Conservation (phyloP, 2,113 vertebrate genomes). For the Vanacampus margaritifer region DNA sequence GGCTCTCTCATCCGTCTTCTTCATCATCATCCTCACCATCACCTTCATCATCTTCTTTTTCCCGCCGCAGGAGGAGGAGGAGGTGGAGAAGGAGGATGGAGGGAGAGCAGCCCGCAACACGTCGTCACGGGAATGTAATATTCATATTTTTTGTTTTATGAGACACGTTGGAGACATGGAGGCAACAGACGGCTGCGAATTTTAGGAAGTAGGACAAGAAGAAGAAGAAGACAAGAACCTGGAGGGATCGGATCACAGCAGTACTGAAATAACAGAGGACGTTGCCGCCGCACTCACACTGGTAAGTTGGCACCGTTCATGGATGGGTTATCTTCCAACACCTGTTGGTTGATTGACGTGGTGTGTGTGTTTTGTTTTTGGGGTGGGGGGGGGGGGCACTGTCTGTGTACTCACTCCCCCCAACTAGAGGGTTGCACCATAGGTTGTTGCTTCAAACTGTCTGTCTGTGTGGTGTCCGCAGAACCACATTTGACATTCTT, state of each 20-base stretch:
- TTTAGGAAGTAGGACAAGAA: neutral
- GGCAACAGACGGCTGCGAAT: neutral
- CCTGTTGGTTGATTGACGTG: slow-evolving; percentile 3
- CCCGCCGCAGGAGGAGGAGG: neutral
- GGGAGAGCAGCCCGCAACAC: neutral
- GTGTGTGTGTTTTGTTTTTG: neutral
- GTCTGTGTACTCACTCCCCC: too few species aligned
- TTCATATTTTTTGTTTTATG: neutral
- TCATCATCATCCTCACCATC: neutral
- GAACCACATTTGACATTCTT: too few species aligned
- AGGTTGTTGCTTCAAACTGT: too few species aligned
- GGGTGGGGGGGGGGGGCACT: neutral
- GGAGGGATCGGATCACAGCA: neutral
- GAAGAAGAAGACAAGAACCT: neutral
- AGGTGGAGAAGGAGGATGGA: neutral
- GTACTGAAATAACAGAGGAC: neutral
- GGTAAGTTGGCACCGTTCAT: neutral
- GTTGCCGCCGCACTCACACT: neutral
- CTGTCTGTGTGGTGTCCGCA: too few species aligned
- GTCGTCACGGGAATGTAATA: neutral
- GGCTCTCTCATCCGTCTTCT: neutral
- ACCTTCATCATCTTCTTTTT: neutral
- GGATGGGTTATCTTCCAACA: neutral
- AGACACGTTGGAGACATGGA: neutral
- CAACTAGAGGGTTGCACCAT: too few species aligned